Evolutionary conservation across 1,140 invertebrate species (phyloP).

Genomic region (Oncopeltus fasciatus): DNA sequence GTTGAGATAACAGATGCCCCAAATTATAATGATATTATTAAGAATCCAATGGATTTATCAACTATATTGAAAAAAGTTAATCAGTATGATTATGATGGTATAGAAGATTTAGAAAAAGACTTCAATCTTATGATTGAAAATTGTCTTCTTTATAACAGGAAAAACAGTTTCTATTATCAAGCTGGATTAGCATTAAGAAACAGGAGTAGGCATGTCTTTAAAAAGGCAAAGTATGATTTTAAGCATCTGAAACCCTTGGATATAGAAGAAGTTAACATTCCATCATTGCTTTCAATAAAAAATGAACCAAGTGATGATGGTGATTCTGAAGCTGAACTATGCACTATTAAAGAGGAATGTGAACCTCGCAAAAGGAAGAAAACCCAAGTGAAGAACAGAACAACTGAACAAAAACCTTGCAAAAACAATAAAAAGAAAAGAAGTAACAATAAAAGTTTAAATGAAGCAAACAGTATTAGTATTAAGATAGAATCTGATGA

Average conservation of each 20-base stretch:
- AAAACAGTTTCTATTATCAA: background rate
- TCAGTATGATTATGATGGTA: constrained; percentile 38
- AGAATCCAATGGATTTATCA: constrained; percentile 88
- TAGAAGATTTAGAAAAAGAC: constrained; percentile 75
- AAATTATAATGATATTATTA: constrained; percentile 85
- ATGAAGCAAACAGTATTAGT: no score
- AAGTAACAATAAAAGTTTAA: no score
- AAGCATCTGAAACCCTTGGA: background rate
- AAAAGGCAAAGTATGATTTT: background rate
- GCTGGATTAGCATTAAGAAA: background rate
- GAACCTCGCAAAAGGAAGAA: no score
- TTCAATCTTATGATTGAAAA: constrained; percentile 74
- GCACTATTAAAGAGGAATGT: no score
- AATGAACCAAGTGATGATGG: no score
- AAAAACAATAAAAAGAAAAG: no score
- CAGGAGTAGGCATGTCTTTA: background rate
- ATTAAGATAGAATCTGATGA: no score
- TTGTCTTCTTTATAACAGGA: background rate
- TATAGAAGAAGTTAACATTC: no score
- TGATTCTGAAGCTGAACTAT: no score
- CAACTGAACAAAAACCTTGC: no score
- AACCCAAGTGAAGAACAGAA: no score
- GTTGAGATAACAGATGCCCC: constrained; percentile 78
- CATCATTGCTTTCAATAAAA: no score
- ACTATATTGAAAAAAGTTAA: constrained; percentile 64